Evolutionary conservation across 2,888 invertebrate species (phyloP).

Genomic region (Drosophila rubida): DNA sequence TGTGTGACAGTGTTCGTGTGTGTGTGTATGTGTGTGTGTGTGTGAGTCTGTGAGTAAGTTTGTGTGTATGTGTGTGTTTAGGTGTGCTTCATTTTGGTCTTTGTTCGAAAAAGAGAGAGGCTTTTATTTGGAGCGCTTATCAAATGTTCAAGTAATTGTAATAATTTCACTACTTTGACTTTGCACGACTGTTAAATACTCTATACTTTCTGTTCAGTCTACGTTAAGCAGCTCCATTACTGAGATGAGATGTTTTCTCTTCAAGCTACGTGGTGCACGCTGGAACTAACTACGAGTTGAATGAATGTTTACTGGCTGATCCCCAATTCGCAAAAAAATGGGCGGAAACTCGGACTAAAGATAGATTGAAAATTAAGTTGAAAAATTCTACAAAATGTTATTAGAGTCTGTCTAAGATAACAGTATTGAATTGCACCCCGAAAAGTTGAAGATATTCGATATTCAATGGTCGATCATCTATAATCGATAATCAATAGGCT

Average conservation of each 20-base stretch:
- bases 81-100: slow-evolving; percentile 15
- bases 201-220: slow-evolving; percentile 5
- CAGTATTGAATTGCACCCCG: neutral
- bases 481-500: neutral
- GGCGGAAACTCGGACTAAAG: neutral
- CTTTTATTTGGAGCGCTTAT: slow-evolving; percentile 41
- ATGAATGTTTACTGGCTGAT: neutral
- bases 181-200: slow-evolving; percentile 5
- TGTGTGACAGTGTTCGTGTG: slow-evolving; percentile 13
- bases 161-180: slow-evolving; percentile 9
- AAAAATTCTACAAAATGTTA: neutral
- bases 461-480: neutral
- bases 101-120: slow-evolving; percentile 56
- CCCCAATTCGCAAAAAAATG: neutral
- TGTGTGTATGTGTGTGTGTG: slow-evolving; percentile 14
- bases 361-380: neutral
- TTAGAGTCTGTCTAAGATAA: neutral
- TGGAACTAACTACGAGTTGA: slow-evolving; percentile 25
- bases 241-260: slow-evolving; percentile 17
- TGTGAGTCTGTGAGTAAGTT: slow-evolving; percentile 28
- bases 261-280: slow-evolving; percentile 35
- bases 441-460: neutral
- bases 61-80: slow-evolving; percentile 26
- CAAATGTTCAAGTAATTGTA: neutral
- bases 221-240: slow-evolving; percentile 18